Evolutionary conservation across 2,888 invertebrate species (phyloP), one percentile per base, ranked within the genome.

Genomic region (Clostera curtula): DNA sequence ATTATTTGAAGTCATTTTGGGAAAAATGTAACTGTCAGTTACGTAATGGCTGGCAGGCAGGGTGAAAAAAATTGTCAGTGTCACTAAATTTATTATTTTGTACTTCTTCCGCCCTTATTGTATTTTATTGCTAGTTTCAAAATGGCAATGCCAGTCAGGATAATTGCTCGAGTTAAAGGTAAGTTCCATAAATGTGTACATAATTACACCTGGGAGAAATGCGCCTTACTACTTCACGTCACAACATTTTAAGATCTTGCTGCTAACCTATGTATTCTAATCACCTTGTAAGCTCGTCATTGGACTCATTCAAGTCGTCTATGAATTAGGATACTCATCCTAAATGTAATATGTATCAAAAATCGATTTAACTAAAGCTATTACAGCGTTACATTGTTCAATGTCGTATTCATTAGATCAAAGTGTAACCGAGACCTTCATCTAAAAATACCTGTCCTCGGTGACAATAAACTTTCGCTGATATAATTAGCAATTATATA

Each of bases 91-190:
- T n/a, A n/a, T 52, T 56, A 49, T 43, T 45, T 43, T 56, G 45
- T 49, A 48, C 36, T 49, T 43, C 56, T 61, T 54, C 45, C 49
- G 9, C 32, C 49, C 46, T 49, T 37, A 26, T 24, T 40, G 37
- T 38, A 36, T 45, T 31, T 32, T 44, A 37, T 49, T 41, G 40
- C 34, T 37, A 45, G 25, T 45, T 39, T 45, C 49, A 71, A 54
- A 62, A 88, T 88, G 88, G 87, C 88, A 62, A 84, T 86, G 51
- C 77, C 87, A 46, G 79, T 83, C 46, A 76, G 88, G 64, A 77
- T 86, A 73, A 76, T 88, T 54, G 76, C 83, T 46, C 83, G 84
- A 56, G 72, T 85, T 43, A 85, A 84, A 77, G 88, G 88, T 88
- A 77, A 80, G 44, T 39, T 21, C n/a, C 14, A 10, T 6, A 10